These are phyloP conservation scores for Lasioglossum malachurum DNA, from an alignment of 2,888 invertebrate genomes.

Conservation along the genomic window DNA sequence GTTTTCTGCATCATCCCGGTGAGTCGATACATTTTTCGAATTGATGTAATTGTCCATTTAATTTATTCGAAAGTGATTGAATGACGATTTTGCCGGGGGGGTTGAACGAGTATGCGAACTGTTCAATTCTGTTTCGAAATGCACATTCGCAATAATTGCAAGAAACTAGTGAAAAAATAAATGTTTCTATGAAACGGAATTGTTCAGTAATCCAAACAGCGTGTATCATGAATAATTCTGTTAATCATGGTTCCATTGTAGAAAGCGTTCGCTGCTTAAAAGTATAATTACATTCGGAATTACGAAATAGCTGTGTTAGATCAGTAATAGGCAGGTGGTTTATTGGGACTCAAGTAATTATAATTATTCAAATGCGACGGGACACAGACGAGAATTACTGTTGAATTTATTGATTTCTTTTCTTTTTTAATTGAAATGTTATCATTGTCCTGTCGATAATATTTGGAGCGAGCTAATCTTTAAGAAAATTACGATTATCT, in stretches of 20 bases:
- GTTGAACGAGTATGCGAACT: no score
- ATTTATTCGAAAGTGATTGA: not conserved
- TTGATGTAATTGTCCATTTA: not conserved
- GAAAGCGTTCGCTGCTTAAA: not conserved
- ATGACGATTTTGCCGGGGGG: not conserved
- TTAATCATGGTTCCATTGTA: not conserved
- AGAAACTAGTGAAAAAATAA: not conserved
- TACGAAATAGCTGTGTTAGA: not conserved
- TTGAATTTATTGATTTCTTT: not conserved
- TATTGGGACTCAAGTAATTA: not conserved
- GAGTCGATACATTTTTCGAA: slow-evolving; percentile 27
- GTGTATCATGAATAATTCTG: not conserved
- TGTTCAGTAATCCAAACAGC: not conserved
- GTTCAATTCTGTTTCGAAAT: no score
- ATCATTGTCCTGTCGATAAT: not conserved
- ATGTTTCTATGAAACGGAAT: not conserved
- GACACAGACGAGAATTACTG: not conserved
- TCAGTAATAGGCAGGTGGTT: not conserved
- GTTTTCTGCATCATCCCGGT: slow-evolving; percentile 36
- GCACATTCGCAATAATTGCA: no score
- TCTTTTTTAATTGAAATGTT: not conserved
- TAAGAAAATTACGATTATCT: not conserved
- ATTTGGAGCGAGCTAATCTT: not conserved
- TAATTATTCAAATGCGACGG: not conserved
- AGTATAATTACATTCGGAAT: not conserved